A percentile compares a stretch with the other conserved stretches of the same genome.
Evolutionary conservation across 2,888 invertebrate species (phyloP).

Genomic region (Agrochola litura): DNA sequence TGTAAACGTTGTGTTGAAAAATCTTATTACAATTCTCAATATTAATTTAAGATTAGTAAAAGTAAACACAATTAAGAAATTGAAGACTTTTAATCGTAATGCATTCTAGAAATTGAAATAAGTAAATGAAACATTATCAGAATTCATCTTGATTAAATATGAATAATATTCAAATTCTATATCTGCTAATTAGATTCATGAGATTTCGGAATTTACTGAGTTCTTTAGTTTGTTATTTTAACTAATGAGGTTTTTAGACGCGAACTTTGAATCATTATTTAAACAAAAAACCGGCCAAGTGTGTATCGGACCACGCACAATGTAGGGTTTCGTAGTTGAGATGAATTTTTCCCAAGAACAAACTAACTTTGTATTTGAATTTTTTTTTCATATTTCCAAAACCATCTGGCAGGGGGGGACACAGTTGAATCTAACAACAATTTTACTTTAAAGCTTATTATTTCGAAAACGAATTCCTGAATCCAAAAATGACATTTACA

Average conservation of each 20-base stretch:
- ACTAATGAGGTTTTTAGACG: slow-evolving; percentile 1
- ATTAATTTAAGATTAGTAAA: slow-evolving; percentile 9
- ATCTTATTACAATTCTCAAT: background rate
- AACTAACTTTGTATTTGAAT: too few species aligned
- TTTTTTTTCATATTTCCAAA: too few species aligned
- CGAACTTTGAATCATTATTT: background rate
- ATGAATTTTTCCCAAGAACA: too few species aligned
- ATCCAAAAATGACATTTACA: too few species aligned
- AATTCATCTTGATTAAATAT: slow-evolving; percentile 16
- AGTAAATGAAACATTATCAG: background rate
- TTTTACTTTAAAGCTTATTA: too few species aligned
- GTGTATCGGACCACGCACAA: too few species aligned
- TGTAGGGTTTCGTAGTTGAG: too few species aligned
- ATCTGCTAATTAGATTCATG: slow-evolving; percentile 27
- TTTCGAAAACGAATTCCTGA: too few species aligned
- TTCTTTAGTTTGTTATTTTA: slow-evolving; percentile 18
- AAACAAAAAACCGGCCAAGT: too few species aligned
- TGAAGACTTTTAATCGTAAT: slow-evolving; percentile 9
- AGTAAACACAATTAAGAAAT: slow-evolving; percentile 13
- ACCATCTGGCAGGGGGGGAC: too few species aligned
- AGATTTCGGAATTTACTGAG: background rate
- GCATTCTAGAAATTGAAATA: slow-evolving; percentile 17
- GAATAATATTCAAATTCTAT: slow-evolving; percentile 10
- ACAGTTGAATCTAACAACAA: too few species aligned
- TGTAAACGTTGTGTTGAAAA: background rate